These are phyloP conservation scores for Gortyna flavago DNA, from an alignment of 2,888 invertebrate genomes.

Conservation along the genomic window DNA sequence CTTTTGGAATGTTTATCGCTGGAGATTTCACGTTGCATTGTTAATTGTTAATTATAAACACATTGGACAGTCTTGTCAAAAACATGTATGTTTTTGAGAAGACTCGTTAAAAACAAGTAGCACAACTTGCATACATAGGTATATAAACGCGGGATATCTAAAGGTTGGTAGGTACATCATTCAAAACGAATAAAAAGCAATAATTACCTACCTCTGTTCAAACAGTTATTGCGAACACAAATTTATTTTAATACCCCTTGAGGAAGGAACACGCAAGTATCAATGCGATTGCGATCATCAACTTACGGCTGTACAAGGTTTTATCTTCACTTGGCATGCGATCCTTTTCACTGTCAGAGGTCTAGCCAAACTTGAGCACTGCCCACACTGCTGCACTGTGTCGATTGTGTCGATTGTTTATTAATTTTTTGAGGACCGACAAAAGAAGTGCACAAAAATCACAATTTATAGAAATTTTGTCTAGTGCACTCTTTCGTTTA, in stretches of 20 bases:
- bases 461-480: background rate
- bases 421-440: background rate
- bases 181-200: constrained; percentile 41
- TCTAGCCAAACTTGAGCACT: background rate
- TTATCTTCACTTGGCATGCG: constrained; percentile 61
- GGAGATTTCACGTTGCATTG: no score
- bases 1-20: no score
- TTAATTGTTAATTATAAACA: no score
- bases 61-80: no score
- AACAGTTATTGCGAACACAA: constrained; percentile 53
- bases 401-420: no score
- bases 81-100: background rate
- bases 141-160: background rate
- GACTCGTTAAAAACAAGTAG: background rate
- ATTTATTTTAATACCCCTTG: constrained; percentile 58
- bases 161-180: constrained; percentile 1
- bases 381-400: background rate
- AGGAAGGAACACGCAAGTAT: constrained; percentile 60
- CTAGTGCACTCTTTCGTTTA: background rate
- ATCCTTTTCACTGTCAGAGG: constrained; percentile 47
- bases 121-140: background rate
- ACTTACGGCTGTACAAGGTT: constrained; percentile 40
- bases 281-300: constrained; percentile 48
- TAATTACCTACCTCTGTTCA: constrained; percentile 37
- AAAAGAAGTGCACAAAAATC: no score